Conservation (phyloP, 1,140 invertebrate species). For the Scaptodrosophila lebanonensis region DNA sequence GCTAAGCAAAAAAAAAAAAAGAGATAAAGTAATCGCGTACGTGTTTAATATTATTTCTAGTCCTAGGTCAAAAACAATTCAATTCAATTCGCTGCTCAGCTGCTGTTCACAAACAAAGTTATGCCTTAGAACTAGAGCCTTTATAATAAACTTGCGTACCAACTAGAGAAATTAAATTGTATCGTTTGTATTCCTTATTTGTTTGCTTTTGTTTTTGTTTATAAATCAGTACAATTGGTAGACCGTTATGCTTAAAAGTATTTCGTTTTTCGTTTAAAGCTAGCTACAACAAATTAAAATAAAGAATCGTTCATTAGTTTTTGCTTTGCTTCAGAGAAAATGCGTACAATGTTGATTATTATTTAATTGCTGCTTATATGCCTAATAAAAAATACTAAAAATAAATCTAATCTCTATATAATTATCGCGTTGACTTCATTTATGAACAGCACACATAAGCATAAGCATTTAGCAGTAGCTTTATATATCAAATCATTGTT, state of each 20-base stretch:
- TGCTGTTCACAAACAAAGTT: conserved; percentile 51
- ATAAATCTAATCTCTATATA: background rate
- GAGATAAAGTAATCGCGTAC: conserved; percentile 20
- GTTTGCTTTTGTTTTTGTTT: conserved; percentile 2
- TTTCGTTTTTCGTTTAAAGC: background rate
- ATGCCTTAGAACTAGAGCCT: conserved; percentile 21
- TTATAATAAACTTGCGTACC: conserved; percentile 9
- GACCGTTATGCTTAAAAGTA: too few species aligned
- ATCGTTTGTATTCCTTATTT: too few species aligned
- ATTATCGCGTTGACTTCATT: conserved; percentile 32
- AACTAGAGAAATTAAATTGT: conserved; percentile 6
- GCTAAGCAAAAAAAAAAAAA: conserved; percentile 56
- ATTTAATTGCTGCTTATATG: too few species aligned
- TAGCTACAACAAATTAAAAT: background rate
- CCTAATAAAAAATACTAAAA: too few species aligned
- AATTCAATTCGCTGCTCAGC: conserved; percentile 5
- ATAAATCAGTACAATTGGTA: conserved; percentile 36
- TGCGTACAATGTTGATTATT: too few species aligned
- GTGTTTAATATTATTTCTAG: conserved; percentile 11
- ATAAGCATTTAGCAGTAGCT: conserved; percentile 10
- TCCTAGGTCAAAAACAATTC: too few species aligned
- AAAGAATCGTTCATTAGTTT: background rate
- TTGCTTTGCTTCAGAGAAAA: background rate
- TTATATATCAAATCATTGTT: background rate
- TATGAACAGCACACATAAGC: conserved; percentile 37